Evolutionary conservation across 2,797 vertebrate species (phyloP), one percentile per base, ranked within the genome.

Genomic region (Stomatorhinus walkeri): DNA sequence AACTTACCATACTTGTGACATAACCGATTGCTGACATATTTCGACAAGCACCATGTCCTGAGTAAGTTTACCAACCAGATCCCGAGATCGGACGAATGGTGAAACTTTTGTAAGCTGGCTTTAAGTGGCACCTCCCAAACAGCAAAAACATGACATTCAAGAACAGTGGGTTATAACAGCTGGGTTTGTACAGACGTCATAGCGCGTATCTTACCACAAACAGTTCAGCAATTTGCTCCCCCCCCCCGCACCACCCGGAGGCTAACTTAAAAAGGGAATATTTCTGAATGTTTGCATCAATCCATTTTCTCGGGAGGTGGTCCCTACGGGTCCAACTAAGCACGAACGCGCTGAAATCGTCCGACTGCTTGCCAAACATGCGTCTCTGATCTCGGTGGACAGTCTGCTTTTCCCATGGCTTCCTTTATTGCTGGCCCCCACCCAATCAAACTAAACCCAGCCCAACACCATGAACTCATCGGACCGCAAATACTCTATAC

Each of bases 381-480:
- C 51, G 22, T 56, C 51, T 19, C 16, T 51, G 81, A 14, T 85
- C 43, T 28, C 14, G 9, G 24, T 28, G 28, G 51, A 54, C 24
- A 19, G 51, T 16, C 28, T 12, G 14, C 49, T 85, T 10, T 85
- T 16, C 85, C 22, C 22, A 32, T 24, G 49, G 85, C 51, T 54
- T 19, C 51, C 51, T 86, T 28, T 52, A 86, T 32, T 40, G 28
- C 28, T 86, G 85, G 85, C 85, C 85, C 16, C 51, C 28, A 79
- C 49, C 49, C 81, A 40, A 36, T 32, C 72, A 51, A 85, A 86
- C 85, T 86, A 32, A 86, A 86, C 46, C 49, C 84, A 85, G 12
- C 24, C 48, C 46, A 48, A 49, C 79, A 46, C 79, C 40, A 49
- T 49, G 19, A 84, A 49, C 81, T 51, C 81, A 85, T 48, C 43